phyloP scores from a whole-genome alignment of 2,113 vertebrate species.

The Ictidomys tridecemlineatus region DNA sequence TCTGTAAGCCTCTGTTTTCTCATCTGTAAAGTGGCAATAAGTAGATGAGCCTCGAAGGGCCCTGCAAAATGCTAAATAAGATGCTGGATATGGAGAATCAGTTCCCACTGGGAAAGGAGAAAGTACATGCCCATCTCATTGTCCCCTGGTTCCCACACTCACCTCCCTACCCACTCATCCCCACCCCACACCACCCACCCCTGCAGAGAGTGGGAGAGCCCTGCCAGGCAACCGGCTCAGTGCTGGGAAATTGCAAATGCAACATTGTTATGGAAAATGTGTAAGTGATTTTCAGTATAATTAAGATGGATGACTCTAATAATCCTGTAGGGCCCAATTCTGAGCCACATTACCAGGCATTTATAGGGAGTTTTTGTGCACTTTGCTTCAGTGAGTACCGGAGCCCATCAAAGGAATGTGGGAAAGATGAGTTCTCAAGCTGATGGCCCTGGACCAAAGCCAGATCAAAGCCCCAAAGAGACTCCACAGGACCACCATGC shows the following conservation, averaged over 20 bases:
- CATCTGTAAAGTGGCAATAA: not conserved
- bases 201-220: not conserved
- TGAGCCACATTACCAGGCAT: constrained; percentile 70
- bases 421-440: not conserved
- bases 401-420: constrained; percentile 69
- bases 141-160: too few species aligned
- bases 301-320: constrained; percentile 86
- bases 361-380: constrained; percentile 65
- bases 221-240: not conserved
- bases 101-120: not conserved
- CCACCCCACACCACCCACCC: not conserved
- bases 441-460: not conserved
- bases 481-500: not conserved
- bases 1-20: constrained; percentile 28
- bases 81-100: not conserved
- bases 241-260: constrained; percentile 78
- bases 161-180: too few species aligned
- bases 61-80: not conserved
- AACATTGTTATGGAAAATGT: constrained; percentile 80
- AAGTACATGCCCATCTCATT: not conserved
- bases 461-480: not conserved
- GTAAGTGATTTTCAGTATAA: constrained; percentile 82
- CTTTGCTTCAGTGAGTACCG: constrained; percentile 52
- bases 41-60: not conserved
- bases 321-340: constrained; percentile 81